These are phyloP conservation scores for Eustalomyia histrio DNA, from an alignment of 2,888 invertebrate species.

Conservation along the genomic window DNA sequence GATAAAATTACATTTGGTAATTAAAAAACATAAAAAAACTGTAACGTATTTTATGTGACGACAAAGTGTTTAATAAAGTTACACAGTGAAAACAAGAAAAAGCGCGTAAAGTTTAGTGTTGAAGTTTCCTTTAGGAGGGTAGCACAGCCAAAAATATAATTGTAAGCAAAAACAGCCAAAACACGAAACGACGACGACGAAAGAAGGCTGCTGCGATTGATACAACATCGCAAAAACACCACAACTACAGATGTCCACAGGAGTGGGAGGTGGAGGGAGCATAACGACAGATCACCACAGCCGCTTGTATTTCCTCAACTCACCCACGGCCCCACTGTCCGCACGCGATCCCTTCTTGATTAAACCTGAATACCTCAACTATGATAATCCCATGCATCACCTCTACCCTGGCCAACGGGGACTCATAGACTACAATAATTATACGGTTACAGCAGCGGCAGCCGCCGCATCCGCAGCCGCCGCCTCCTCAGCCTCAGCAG, in stretches of 20 bases:
- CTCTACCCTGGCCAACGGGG: conserved; percentile 75
- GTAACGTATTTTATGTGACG: conserved; percentile 22
- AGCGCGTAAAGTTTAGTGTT: conserved; percentile 47
- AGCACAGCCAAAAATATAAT: background rate
- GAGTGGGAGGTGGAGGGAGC: conserved; percentile 78
- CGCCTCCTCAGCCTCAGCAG: conserved; percentile 59
- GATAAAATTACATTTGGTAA: conserved; percentile 52
- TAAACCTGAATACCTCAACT: conserved; percentile 77
- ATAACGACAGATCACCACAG: conserved; percentile 77
- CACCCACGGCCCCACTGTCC: conserved; percentile 74
- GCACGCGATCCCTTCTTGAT: conserved; percentile 76
- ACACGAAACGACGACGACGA: conserved; percentile 39
- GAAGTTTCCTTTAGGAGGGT: conserved; percentile 40
- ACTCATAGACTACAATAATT: conserved; percentile 76
- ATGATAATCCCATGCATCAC: conserved; percentile 78
- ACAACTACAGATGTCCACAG: conserved; percentile 76
- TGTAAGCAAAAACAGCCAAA: conserved; percentile 53
- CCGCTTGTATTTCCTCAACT: conserved; percentile 76
- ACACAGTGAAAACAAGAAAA: conserved; percentile 49
- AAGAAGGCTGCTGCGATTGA: conserved; percentile 62
- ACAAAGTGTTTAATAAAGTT: conserved; percentile 18
- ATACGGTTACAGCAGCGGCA: conserved; percentile 71
- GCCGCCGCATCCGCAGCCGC: conserved; percentile 70
- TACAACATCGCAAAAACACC: conserved; percentile 69
- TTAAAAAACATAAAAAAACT: conserved; percentile 40